A percentile compares a stretch with the other conserved stretches of the same genome.
Conservation (phyloP, 2,113 vertebrate genomes). For the Thalassarche chlororhynchos region DNA sequence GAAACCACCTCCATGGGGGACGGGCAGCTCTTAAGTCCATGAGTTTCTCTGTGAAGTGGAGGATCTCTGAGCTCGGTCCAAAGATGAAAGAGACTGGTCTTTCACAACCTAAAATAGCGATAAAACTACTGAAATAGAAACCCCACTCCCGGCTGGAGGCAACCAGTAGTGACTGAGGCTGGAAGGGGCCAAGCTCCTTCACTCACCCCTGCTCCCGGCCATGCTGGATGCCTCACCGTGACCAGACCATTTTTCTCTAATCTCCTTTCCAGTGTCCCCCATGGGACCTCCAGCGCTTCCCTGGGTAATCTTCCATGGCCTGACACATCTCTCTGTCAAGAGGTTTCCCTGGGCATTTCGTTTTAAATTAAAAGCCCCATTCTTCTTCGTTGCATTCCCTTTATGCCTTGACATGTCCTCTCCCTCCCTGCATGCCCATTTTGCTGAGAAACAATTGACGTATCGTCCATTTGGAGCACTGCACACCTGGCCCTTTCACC, state of each 20-base stretch:
- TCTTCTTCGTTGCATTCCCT: background rate
- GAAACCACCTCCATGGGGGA: background rate
- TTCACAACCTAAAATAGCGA: background rate
- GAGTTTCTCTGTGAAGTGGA: background rate
- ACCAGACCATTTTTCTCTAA: background rate
- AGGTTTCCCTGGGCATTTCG: background rate
- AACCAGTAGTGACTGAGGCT: background rate
- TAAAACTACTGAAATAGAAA: background rate
- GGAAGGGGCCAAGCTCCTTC: background rate
- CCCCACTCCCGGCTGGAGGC: background rate
- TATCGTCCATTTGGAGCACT: accelerated
- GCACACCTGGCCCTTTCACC: background rate
- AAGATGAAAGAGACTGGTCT: background rate
- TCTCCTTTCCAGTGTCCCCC: background rate
- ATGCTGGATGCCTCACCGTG: background rate
- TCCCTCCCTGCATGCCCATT: background rate
- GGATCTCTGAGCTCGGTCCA: background rate
- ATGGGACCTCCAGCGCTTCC: background rate
- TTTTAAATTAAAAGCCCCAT: background rate
- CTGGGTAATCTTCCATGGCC: background rate
- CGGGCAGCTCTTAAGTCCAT: accelerated
- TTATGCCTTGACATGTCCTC: background rate
- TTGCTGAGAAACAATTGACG: background rate
- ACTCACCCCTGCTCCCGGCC: background rate
- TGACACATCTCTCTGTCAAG: background rate